Conservation (phyloP, 2,113 vertebrate genomes). For the Zosterops pallidus region DNA sequence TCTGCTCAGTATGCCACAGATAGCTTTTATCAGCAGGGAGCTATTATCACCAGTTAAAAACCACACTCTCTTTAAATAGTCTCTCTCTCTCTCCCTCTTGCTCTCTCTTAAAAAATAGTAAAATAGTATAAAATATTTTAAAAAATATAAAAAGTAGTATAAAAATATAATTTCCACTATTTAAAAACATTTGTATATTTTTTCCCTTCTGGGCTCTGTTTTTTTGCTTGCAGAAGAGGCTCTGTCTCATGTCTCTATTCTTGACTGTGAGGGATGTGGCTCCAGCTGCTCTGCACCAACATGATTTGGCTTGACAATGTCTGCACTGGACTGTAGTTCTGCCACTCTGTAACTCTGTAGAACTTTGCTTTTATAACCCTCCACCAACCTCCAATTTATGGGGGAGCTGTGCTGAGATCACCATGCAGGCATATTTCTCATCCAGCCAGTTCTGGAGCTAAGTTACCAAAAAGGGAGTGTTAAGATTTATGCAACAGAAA, state of each 20-base stretch:
- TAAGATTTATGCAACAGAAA: not conserved
- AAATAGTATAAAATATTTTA: not conserved
- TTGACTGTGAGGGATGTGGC: not conserved
- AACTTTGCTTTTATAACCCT: not conserved
- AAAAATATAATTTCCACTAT: not conserved
- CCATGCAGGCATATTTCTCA: not conserved
- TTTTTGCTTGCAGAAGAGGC: not conserved
- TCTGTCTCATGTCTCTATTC: not conserved
- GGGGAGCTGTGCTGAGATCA: not conserved
- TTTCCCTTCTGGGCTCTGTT: not conserved
- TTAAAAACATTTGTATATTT: not conserved
- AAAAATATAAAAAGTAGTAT: not conserved
- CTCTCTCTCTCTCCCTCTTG: not conserved
- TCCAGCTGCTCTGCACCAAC: not conserved
- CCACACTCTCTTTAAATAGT: not conserved
- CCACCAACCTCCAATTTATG: not conserved
- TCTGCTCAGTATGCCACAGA: not conserved
- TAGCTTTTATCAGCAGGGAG: not conserved
- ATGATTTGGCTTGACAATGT: not conserved
- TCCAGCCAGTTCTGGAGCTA: not conserved
- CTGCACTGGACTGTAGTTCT: not conserved
- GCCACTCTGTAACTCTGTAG: not conserved
- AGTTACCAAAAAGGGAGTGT: not conserved
- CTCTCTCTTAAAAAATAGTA: not conserved
- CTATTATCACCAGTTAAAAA: constrained; percentile 32